Evolutionary conservation across 2,113 vertebrate genomes (phyloP), one percentile per base, ranked within the genome.

Genomic region (Numenius arquata): DNA sequence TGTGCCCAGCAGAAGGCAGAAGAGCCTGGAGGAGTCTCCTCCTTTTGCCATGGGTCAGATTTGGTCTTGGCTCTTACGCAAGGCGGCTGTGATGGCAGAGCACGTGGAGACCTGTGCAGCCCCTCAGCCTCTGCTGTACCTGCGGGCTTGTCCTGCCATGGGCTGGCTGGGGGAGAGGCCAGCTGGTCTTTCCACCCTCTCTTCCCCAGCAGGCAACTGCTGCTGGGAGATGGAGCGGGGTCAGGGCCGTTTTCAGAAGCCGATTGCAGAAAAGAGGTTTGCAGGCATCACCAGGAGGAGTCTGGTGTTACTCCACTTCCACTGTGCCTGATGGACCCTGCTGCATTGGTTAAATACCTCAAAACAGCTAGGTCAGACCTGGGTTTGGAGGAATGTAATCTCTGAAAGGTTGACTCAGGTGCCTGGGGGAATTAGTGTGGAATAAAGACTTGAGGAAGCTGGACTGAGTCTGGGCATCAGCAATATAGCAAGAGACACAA

Each of bases 91-190:
- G 13, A 66, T 9, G 21, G 21, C 85, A 85, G n/a, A 62, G n/a
- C 2, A 25, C 0, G 0, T 2, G 21, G 25, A n/a, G 20, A 7
- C 50, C 65, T 0, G 11, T 20, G 32, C 18, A 56, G 45, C 36
- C 11, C 7, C 41, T 48, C 11, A 15, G 38, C 38, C 10, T 55
- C 65, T 71, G 36, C 70, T 22, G 1, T 74, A 55, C 59, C 81
- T 36, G 22, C n/a, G 65, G 58, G 7, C 67, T 76, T 56, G 19
- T 73, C 40, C 53, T 63, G 55, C 63, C 3, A 0, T 29, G 61
- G 65, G 20, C 67, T 63, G 65, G 9, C 59, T 53, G 45, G n/a
- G 5, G n/a, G 36, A 63, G 9, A 52, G 50, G 8, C 13, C 48
- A 27, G 53, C 25, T 70, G 65, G 55, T 77, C 30, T 56, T 71